A percentile compares a stretch with the other conserved stretches of the same genome.
Evolutionary conservation across 2,113 vertebrate genomes (phyloP).

Genomic region (Falco punctatus): DNA sequence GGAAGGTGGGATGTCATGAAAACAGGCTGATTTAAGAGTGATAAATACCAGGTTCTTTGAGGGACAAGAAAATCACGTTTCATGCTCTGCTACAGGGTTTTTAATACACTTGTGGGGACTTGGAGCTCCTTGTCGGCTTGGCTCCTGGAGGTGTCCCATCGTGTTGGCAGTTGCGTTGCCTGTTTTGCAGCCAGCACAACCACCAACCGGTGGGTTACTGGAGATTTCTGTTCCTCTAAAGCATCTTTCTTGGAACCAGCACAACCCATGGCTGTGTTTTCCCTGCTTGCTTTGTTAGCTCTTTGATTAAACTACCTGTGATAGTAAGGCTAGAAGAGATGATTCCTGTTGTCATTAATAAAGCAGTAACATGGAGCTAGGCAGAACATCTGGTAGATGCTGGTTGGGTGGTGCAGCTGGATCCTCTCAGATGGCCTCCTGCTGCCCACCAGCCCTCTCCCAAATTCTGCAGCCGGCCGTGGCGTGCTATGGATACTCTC

Average conservation of each 20-base stretch:
- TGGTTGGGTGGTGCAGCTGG: neutral
- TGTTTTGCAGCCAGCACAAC: conserved; percentile 34
- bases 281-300: conserved; percentile 13
- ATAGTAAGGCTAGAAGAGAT: neutral
- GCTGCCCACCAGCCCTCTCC: neutral
- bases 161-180: conserved; percentile 18
- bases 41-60: neutral
- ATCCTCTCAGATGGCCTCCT: neutral
- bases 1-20: neutral
- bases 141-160: conserved; percentile 30
- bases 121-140: neutral
- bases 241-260: neutral
- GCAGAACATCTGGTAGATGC: neutral
- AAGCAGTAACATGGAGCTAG: neutral
- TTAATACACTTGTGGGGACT: neutral
- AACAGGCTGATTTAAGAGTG: neutral
- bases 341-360: neutral
- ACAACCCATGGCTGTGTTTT: neutral
- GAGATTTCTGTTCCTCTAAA: conserved; percentile 39
- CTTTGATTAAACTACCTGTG: conserved; percentile 38
- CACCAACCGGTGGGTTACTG: conserved; percentile 6
- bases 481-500: neutral
- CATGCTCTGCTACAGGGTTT: neutral
- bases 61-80: neutral
- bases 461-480: neutral